Evolutionary conservation across 2,113 vertebrate genomes (phyloP), one percentile per base, ranked within the genome.

Genomic region (Coregonus clupeaformis): DNA sequence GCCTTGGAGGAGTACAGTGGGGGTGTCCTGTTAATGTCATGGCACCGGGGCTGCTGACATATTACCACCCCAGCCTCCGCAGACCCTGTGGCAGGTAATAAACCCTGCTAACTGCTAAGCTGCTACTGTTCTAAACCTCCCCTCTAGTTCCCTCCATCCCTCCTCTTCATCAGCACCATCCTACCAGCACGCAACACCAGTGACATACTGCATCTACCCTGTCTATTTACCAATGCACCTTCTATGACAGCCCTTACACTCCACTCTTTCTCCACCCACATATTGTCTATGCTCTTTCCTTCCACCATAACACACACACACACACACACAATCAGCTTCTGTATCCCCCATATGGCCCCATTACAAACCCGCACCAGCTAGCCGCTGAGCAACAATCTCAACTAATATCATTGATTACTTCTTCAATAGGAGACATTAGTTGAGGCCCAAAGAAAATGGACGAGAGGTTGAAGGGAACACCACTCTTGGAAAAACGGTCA

Each of bases 11-110:
- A 87, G 32, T 93, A 89, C 76, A 92, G 81, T 6, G 89, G 91
- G 24, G 92, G 25, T 91, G 91, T 79, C 92, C 92, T 27, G 90
- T 93, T 27, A 93, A 88, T 64, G 85, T 93, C 73, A 93, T 93
- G 92, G 80, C 81, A n/a, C 92, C 91, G 4, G 92, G 91, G 22
- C 85, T 91, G 78, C 83, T 92, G 57, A 93, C 91, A 2, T 93
- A 89, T 82, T 91, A 90, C 85, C 90, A 92, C 32, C 89, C 90
- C 0, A 89, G 90, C 73, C 89, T 92, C 70, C 87, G 90, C 65
- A 90, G 66, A 63, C 90, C 91, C 30, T 90, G 80, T 80, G 91
- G 88, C 84, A 92, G 91, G 91, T 92, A 90, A 85, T 71, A 71
- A 75, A 47, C 57, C 73, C 69, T 36, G 30, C 73, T 68, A 64